phyloP scores from a whole-genome alignment of 2,888 invertebrate genomes.

The Sepiola atlantica region DNA sequence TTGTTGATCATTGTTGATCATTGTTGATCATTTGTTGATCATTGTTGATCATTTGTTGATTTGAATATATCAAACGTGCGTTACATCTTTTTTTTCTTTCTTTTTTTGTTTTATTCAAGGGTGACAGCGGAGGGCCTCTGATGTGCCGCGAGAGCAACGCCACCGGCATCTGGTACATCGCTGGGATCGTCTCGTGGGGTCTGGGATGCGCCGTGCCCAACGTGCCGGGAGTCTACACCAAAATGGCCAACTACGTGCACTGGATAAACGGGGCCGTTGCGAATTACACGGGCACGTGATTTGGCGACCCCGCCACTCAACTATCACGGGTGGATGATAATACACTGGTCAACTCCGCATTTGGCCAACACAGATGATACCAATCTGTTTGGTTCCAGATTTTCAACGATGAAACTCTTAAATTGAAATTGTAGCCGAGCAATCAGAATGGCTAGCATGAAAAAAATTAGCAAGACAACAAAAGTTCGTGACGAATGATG shows the following conservation, averaged over 20 bases:
- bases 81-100: neutral
- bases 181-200: slow-evolving; percentile 72
- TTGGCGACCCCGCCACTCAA: neutral
- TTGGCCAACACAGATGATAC: neutral
- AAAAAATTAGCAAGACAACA: neutral
- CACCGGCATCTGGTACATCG: slow-evolving; percentile 64
- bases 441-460: neutral
- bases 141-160: slow-evolving; percentile 62
- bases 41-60: no score
- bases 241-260: slow-evolving; percentile 64
- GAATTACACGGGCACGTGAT: slow-evolving; percentile 50
- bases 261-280: slow-evolving; percentile 64
- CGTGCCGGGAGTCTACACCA: slow-evolving; percentile 72
- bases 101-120: slow-evolving; percentile 57
- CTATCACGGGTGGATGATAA: neutral
- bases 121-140: slow-evolving; percentile 73
- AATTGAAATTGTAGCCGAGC: neutral
- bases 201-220: slow-evolving; percentile 71
- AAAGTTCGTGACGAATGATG: neutral
- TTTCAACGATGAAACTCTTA: neutral
- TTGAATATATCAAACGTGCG: no score
- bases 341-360: neutral
- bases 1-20: no score
- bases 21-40: no score
- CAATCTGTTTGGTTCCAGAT: neutral